Evolutionary conservation across 2,797 vertebrate genomes (phyloP), one percentile per base, ranked within the genome.

Genomic region (Falco rusticolus): DNA sequence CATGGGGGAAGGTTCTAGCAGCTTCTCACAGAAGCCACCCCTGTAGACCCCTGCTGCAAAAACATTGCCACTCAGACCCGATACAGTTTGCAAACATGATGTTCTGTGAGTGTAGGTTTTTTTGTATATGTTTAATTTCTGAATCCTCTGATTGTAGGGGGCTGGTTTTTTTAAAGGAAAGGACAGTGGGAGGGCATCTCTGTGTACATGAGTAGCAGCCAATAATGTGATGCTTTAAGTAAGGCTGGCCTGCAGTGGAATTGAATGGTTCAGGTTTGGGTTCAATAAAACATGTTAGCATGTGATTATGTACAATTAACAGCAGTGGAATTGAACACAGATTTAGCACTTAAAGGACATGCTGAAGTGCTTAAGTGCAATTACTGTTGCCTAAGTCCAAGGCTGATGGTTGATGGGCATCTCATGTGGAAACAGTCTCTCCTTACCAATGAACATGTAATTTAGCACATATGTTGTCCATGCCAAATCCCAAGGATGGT

Each of bases 41-140:
- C 11, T 34, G 21, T 1, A 53, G 56, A 6, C 16, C 12, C 1
- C 4, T 0, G 0, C 33, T 28, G 57, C 28, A 31, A 43, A 61
- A 92, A 78, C 19, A 24, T 45, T 28, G 65, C 34, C 56, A 16
- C 28, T 50, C n/a, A 28, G 26, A 34, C 7, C 43, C 39, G 34
- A 34, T 34, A 34, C 13, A 24, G 28, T 87, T 89, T 41, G 34
- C 33, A 89, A 45, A 20, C 19, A 13, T 66, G 18, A 14, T 76
- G 39, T 45, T 84, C 24, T 48, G 11, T 68, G 37, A 10, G 4
- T 51, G 11, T 37, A 65, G n/a, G 9, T 2, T 51, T 85, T 90
- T 83, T 13, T 74, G 6, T 57, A 31, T 41, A 18, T 0, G 0
- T 74, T 53, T 92, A 15, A 87, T 89, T 93, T 85, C 48, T 6